Evolutionary conservation across 2,797 vertebrate genomes (phyloP).

Genomic region (Smutsia temminckii): DNA sequence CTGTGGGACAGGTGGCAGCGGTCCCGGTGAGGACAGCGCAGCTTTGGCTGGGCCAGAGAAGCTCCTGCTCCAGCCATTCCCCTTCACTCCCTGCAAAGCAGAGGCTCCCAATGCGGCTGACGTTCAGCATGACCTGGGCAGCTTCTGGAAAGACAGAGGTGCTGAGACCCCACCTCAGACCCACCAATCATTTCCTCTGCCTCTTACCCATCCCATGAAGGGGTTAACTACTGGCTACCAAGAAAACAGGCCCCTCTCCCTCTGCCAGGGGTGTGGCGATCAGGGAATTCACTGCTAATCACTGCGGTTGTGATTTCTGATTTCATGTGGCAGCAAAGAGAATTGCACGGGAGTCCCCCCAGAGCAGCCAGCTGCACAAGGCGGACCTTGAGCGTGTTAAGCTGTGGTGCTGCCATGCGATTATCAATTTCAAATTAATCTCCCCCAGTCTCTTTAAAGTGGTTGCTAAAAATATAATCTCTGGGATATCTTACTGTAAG

Average conservation of each 20-base stretch:
- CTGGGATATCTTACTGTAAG: slow-evolving; percentile 82
- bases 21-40: background rate
- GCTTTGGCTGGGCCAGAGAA: background rate
- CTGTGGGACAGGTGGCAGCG: background rate
- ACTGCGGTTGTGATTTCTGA: slow-evolving; percentile 89
- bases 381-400: slow-evolving; percentile 88
- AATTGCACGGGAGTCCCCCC: slow-evolving; percentile 86
- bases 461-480: slow-evolving; percentile 87
- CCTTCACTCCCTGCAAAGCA: background rate
- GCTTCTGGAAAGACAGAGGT: background rate
- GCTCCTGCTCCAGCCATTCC: background rate
- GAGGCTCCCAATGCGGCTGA: background rate
- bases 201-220: slow-evolving; percentile 7
- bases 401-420: slow-evolving; percentile 82
- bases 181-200: background rate
- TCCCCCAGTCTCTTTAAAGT: slow-evolving; percentile 84
- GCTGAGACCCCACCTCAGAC: slow-evolving; percentile 40
- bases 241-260: slow-evolving; percentile 61
- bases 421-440: slow-evolving; percentile 89
- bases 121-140: background rate
- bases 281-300: slow-evolving; percentile 88
- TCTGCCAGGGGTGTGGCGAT: slow-evolving; percentile 83
- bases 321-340: slow-evolving; percentile 88
- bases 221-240: slow-evolving; percentile 78
- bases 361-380: slow-evolving; percentile 82